A percentile compares a stretch with the other conserved stretches of the same genome.
Conservation (phyloP, 2,113 vertebrate genomes). For the Marcusenius ussheri region DNA sequence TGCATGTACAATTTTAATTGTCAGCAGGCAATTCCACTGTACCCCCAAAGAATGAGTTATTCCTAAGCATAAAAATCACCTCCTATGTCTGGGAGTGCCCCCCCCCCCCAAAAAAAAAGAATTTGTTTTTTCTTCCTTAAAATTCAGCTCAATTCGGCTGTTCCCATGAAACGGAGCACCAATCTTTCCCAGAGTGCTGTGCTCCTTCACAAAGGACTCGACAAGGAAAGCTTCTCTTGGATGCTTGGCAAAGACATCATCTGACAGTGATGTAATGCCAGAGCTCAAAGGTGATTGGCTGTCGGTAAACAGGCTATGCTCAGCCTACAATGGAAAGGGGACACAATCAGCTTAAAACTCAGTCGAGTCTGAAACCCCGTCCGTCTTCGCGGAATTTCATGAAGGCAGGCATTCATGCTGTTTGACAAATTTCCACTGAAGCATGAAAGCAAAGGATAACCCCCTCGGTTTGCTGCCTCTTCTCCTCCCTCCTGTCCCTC, state of each 20-base stretch:
- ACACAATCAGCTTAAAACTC: constrained; percentile 50
- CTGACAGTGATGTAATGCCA: constrained; percentile 62
- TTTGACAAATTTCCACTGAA: constrained; percentile 63
- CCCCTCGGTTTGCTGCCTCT: constrained; percentile 29
- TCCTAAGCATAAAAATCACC: not conserved
- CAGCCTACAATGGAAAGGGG: constrained; percentile 53
- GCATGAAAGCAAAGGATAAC: constrained; percentile 58
- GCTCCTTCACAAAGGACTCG: constrained; percentile 39
- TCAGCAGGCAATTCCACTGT: constrained; percentile 21
- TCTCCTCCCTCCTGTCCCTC: constrained; percentile 29
- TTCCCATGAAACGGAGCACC: constrained; percentile 48
- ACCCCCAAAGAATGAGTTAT: constrained; percentile 20
- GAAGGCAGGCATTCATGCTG: constrained; percentile 53
- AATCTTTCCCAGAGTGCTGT: constrained; percentile 50
- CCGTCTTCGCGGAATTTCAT: constrained; percentile 52
- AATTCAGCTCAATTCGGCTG: constrained; percentile 17
- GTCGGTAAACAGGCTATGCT: constrained; percentile 63
- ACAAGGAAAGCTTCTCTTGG: constrained; percentile 43
- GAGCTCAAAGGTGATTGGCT: constrained; percentile 61
- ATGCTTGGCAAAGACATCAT: constrained; percentile 46
- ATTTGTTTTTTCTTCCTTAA: constrained; percentile 18
- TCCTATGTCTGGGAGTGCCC: not conserved
- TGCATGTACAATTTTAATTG: constrained; percentile 45
- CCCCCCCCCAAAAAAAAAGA: not conserved
- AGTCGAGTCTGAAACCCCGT: constrained; percentile 54